These are phyloP conservation scores for Poecilobothrus nobilitatus DNA, from an alignment of 2,888 invertebrate species.

Conservation along the genomic window DNA sequence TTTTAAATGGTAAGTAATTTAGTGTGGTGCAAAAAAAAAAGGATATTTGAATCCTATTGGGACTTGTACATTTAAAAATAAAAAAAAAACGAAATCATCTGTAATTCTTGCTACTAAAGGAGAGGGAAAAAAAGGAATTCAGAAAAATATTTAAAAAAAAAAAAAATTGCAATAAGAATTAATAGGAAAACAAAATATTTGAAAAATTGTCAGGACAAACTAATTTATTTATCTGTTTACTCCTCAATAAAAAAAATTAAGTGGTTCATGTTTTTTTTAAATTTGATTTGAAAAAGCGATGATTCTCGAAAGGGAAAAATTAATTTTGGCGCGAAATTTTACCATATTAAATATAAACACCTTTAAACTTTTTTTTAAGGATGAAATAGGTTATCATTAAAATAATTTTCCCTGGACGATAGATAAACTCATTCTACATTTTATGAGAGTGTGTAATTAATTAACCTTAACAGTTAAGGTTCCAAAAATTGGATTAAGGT, in stretches of 20 bases:
- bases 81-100: background rate
- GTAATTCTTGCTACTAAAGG: background rate
- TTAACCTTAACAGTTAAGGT: no score
- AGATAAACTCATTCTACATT: no score
- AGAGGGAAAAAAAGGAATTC: background rate
- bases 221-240: no score
- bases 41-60: slow-evolving; percentile 2
- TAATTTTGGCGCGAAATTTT: no score
- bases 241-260: background rate
- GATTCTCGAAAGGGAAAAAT: background rate
- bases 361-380: no score
- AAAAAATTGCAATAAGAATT: slow-evolving; percentile 1
- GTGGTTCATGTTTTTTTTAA: background rate
- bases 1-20: background rate
- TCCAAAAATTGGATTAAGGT: no score
- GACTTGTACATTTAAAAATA: background rate
- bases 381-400: no score
- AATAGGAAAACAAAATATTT: background rate
- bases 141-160: background rate
- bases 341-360: no score
- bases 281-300: background rate
- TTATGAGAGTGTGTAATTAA: no score
- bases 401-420: no score
- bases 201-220: no score
- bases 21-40: background rate